Conservation (phyloP, 2,113 vertebrate species). For the Heloderma charlesbogerti region DNA sequence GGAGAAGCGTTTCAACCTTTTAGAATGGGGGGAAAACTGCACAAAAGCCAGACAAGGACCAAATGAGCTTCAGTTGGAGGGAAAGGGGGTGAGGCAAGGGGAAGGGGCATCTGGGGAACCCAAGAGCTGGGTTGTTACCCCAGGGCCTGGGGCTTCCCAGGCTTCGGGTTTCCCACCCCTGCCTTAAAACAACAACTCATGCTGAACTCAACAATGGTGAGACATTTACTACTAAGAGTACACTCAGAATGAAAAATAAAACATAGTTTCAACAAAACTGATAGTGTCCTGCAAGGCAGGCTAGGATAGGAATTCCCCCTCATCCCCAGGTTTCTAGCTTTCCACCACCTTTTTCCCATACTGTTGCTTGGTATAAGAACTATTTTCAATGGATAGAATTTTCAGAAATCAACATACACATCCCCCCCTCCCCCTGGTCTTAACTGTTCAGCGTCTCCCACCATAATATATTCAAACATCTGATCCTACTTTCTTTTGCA, state of each 20-base stretch:
- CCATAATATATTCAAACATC: conserved; percentile 56
- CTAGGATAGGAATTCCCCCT: not conserved
- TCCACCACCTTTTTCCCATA: not conserved
- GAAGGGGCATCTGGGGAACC: too few relatives aligned
- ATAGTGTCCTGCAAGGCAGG: not conserved
- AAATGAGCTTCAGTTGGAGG: too few relatives aligned
- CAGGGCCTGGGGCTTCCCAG: too few relatives aligned
- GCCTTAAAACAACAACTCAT: not conserved
- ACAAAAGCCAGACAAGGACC: too few relatives aligned
- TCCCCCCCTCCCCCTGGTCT: not conserved
- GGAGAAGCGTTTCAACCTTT: too few relatives aligned
- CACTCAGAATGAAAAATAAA: not conserved
- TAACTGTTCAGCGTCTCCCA: not conserved
- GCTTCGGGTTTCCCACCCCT: too few relatives aligned
- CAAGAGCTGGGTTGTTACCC: too few relatives aligned
- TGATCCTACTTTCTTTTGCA: conserved; percentile 56
- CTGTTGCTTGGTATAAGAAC: not conserved
- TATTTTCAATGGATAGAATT: not conserved
- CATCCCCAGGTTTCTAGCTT: not conserved
- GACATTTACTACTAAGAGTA: not conserved
- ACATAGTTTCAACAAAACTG: not conserved
- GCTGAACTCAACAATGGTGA: not conserved
- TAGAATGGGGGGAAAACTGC: too few relatives aligned
- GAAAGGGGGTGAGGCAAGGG: too few relatives aligned
- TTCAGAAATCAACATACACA: conserved; percentile 2